phyloP scores from a whole-genome alignment of 2,113 vertebrate genomes.

The Choloepus hoffmanni region DNA sequence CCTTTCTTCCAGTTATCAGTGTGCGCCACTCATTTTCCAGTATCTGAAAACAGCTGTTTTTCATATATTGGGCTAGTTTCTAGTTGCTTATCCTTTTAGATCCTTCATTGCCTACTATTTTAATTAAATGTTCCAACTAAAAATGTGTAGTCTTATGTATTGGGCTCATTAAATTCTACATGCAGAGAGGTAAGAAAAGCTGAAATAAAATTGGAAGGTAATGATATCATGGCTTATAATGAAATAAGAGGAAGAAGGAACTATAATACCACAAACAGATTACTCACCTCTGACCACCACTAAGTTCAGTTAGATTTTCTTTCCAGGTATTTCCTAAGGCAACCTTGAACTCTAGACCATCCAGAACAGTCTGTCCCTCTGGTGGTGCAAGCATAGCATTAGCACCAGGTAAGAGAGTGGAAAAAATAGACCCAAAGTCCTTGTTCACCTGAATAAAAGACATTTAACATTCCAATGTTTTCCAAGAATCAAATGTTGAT shows the following conservation, averaged over 20 bases:
- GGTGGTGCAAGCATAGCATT: slow-evolving; percentile 91
- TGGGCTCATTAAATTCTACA: slow-evolving; percentile 36
- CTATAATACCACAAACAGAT: background rate
- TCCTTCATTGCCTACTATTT: slow-evolving; percentile 8
- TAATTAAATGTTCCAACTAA: slow-evolving; percentile 1
- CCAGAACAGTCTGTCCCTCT: slow-evolving; percentile 87
- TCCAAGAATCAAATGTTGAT: background rate
- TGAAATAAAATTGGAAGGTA: slow-evolving; percentile 9
- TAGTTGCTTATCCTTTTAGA: background rate
- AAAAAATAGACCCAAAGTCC: slow-evolving; percentile 98
- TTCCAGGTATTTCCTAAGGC: slow-evolving; percentile 98
- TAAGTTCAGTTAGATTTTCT: slow-evolving; percentile 97
- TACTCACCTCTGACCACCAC: slow-evolving; percentile 95
- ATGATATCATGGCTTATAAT: background rate
- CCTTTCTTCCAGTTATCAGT: background rate
- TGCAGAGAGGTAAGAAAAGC: slow-evolving; percentile 43
- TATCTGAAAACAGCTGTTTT: slow-evolving; percentile 16
- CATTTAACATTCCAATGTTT: background rate
- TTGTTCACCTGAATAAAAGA: slow-evolving; percentile 92
- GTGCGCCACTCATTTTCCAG: background rate
- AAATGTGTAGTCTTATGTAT: background rate
- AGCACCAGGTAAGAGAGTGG: slow-evolving; percentile 94
- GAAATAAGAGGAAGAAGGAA: background rate
- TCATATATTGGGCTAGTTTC: background rate
- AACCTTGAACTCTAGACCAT: slow-evolving; percentile 95